A percentile compares a stretch with the other conserved stretches of the same genome.
phyloP scores from a whole-genome alignment of 2,797 vertebrate species.

The Simalia tracyae region DNA sequence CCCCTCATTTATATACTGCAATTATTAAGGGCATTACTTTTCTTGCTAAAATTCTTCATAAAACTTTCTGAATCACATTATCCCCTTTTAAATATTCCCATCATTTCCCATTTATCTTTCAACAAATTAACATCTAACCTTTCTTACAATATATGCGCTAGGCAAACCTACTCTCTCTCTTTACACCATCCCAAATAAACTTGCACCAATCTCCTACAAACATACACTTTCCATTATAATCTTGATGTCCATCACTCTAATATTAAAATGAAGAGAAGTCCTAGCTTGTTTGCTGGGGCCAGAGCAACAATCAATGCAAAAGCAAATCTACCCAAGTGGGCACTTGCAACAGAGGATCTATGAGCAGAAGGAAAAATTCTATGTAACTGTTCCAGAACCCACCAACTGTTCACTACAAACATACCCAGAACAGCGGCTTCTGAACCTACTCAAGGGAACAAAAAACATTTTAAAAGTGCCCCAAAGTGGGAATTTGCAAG shows the following conservation, averaged over 20 bases:
- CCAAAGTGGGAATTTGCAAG: background rate
- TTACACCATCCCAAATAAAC: slow-evolving; percentile 40
- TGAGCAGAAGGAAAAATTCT: background rate
- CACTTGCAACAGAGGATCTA: background rate
- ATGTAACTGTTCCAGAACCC: background rate
- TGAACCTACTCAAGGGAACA: background rate
- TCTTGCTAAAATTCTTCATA: slow-evolving; percentile 9
- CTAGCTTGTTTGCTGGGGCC: slow-evolving; percentile 6
- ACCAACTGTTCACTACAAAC: background rate
- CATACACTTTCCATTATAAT: slow-evolving; percentile 35
- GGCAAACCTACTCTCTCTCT: background rate
- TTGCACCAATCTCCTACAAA: slow-evolving; percentile 52
- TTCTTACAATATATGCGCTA: background rate
- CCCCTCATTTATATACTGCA: slow-evolving; percentile 46
- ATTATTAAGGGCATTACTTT: slow-evolving; percentile 46
- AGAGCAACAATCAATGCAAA: slow-evolving; percentile 54
- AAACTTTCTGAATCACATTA: background rate
- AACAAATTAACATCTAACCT: background rate
- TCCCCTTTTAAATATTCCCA: background rate
- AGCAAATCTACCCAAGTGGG: slow-evolving; percentile 20
- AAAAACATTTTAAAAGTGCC: background rate
- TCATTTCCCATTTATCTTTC: slow-evolving; percentile 14
- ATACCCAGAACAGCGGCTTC: background rate
- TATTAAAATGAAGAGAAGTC: slow-evolving; percentile 4
- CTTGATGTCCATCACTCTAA: background rate